phyloP scores from a whole-genome alignment of 2,113 vertebrate species.

The Psephotus haematonotus region DNA sequence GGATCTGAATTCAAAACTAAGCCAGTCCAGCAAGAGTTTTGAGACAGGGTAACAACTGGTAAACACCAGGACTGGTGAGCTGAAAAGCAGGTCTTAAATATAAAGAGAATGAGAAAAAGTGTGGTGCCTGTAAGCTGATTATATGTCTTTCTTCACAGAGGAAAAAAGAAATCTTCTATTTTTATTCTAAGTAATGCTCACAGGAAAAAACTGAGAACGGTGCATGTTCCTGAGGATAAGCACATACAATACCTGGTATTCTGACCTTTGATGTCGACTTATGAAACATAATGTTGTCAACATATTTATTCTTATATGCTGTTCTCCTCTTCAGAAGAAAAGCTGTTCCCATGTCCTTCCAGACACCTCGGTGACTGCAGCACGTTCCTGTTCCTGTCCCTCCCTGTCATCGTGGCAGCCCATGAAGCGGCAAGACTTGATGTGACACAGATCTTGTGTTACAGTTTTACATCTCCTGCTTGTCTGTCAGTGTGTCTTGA shows the following conservation, averaged over 20 bases:
- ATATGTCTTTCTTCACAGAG: neutral
- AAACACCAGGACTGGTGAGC: neutral
- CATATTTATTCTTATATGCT: neutral
- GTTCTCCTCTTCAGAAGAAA: neutral
- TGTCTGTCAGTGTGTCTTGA: neutral
- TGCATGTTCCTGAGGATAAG: neutral
- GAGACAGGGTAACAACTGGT: neutral
- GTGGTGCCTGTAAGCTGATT: neutral
- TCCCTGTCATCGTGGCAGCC: fast-evolving
- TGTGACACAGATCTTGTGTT: neutral
- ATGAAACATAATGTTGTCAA: neutral
- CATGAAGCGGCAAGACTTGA: fast-evolving
- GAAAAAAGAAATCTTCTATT: neutral
- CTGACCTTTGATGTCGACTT: neutral
- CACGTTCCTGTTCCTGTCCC: fast-evolving
- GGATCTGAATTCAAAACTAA: neutral
- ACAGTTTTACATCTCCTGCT: neutral
- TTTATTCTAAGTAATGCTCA: neutral
- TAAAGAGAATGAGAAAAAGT: neutral
- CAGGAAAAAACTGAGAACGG: neutral
- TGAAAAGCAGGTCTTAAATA: neutral
- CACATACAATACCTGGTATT: neutral
- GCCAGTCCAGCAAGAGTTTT: neutral
- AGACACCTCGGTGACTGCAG: neutral
- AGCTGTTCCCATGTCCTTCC: neutral